These are phyloP conservation scores for Drosophila atroscutellata DNA, from an alignment of 2,888 invertebrate genomes.

Conservation along the genomic window DNA sequence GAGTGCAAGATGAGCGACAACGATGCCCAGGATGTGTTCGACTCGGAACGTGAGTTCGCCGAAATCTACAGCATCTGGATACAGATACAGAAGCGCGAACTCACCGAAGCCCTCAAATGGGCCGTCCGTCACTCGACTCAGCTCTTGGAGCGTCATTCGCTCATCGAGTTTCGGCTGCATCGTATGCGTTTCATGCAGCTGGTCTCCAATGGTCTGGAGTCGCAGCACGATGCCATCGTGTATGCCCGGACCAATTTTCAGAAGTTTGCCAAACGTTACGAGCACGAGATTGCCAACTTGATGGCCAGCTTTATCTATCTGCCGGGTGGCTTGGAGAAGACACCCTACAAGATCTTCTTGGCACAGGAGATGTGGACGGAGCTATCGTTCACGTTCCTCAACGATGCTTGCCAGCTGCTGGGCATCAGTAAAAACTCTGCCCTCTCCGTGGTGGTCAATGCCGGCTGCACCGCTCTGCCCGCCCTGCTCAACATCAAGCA, in stretches of 20 bases:
- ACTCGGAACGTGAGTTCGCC: constrained; percentile 89
- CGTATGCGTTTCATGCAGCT: constrained; percentile 91
- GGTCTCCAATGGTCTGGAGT: constrained; percentile 84
- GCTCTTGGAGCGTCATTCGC: constrained; percentile 86
- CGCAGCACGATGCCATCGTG: constrained; percentile 93
- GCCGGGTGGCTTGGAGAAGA: constrained; percentile 90
- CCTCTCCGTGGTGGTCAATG: constrained; percentile 95
- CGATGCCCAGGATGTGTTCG: constrained; percentile 83
- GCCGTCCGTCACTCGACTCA: constrained; percentile 90
- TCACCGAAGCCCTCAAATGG: constrained; percentile 95
- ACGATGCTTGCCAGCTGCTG: constrained; percentile 95
- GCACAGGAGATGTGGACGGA: constrained; percentile 91
- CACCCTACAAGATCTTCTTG: constrained; percentile 91
- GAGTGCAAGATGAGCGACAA: constrained; percentile 82
- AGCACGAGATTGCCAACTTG: constrained; percentile 92
- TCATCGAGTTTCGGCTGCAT: constrained; percentile 93
- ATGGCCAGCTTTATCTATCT: constrained; percentile 94
- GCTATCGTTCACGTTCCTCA: constrained; percentile 94
- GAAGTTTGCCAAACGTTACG: constrained; percentile 91
- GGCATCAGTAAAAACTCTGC: constrained; percentile 96
- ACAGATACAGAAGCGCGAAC: constrained; percentile 91
- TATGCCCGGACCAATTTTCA: constrained; percentile 95
- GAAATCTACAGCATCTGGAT: constrained; percentile 95
- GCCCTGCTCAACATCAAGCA: constrained; percentile 97
- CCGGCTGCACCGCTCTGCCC: constrained; percentile 97